These are phyloP conservation scores for Hirtodrosophila alboralis DNA, from an alignment of 2,888 invertebrate species.

Conservation along the genomic window DNA sequence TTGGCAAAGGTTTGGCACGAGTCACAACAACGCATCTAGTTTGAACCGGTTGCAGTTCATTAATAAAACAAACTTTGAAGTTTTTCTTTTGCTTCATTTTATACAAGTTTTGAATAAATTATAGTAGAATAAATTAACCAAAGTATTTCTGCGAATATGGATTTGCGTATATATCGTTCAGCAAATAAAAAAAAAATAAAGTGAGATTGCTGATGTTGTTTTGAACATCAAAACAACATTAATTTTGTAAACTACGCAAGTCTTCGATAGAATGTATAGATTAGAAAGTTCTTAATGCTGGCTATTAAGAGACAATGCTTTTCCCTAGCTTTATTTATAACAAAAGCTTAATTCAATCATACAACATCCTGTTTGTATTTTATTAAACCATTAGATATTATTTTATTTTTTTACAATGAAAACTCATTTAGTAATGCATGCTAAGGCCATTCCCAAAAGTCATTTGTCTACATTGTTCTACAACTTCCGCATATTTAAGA, in stretches of 20 bases:
- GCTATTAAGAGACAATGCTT: too few species aligned
- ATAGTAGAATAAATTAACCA: constrained; percentile 57
- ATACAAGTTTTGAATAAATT: constrained; percentile 42
- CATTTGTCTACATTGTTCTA: constrained; percentile 24
- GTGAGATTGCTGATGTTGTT: constrained; percentile 19
- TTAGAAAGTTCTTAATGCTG: constrained; percentile 21
- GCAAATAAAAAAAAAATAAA: constrained; percentile 8
- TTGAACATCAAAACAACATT: constrained; percentile 1
- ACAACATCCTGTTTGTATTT: too few species aligned
- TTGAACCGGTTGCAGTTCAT: constrained; percentile 68
- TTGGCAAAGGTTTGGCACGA: constrained; percentile 25
- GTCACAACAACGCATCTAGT: constrained; percentile 52
- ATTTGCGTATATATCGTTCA: constrained; percentile 28
- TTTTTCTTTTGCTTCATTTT: constrained; percentile 48
- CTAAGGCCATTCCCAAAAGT: constrained; percentile 21
- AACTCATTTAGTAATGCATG: constrained; percentile 2
- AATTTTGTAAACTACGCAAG: constrained; percentile 2
- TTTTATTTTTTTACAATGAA: background rate
- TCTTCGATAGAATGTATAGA: constrained; percentile 6
- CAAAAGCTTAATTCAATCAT: too few species aligned
- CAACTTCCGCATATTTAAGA: constrained; percentile 35
- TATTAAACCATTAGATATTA: background rate
- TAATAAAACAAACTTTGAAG: constrained; percentile 63
- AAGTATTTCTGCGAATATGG: constrained; percentile 52
- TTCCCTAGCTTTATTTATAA: too few species aligned